Evolutionary conservation across 92 coral and sea anemone species (phyloP).

Genomic region (Actinostola sp.): DNA sequence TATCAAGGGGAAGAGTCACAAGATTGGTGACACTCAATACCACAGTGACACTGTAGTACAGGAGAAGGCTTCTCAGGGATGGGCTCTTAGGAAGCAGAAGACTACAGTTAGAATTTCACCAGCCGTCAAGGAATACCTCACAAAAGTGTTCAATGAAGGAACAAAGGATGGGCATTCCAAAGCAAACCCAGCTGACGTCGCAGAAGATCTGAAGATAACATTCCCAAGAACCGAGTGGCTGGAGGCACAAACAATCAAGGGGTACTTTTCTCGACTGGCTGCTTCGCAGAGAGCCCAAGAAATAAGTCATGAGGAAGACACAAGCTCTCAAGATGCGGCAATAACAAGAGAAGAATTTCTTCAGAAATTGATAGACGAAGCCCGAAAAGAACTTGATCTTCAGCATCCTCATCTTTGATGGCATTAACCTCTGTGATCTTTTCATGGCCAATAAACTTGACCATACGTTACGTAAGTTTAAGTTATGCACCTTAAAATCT

Average conservation of each 20-base stretch:
- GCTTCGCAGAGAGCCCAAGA: conserved; percentile 20
- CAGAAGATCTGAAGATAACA: conserved; percentile 24
- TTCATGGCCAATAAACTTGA: not conserved
- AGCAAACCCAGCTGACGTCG: conserved; percentile 41
- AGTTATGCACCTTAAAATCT: conserved; percentile 8
- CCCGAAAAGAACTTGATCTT: conserved; percentile 20
- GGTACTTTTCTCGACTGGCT: conserved; percentile 43
- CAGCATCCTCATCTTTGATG: conserved; percentile 11
- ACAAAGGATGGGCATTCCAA: conserved; percentile 32
- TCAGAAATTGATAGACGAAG: conserved; percentile 7
- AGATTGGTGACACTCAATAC: conserved; percentile 30
- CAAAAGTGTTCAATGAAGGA: conserved; percentile 19
- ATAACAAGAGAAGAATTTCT: conserved; percentile 15
- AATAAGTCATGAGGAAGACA: conserved; percentile 19
- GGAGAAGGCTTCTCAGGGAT: conserved; percentile 20
- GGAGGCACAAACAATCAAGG: conserved; percentile 32
- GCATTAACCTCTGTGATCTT: conserved; percentile 12
- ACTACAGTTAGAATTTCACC: conserved; percentile 32
- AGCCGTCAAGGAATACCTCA: conserved; percentile 36
- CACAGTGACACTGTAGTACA: not conserved
- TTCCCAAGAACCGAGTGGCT: conserved; percentile 37
- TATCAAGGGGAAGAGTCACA: conserved; percentile 28
- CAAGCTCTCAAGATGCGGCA: conserved; percentile 21
- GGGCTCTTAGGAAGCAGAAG: conserved; percentile 28
- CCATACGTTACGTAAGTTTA: conserved; percentile 9